These are phyloP conservation scores for Platorchestia sp. DNA, from an alignment of 1,140 invertebrate species.

Conservation along the genomic window DNA sequence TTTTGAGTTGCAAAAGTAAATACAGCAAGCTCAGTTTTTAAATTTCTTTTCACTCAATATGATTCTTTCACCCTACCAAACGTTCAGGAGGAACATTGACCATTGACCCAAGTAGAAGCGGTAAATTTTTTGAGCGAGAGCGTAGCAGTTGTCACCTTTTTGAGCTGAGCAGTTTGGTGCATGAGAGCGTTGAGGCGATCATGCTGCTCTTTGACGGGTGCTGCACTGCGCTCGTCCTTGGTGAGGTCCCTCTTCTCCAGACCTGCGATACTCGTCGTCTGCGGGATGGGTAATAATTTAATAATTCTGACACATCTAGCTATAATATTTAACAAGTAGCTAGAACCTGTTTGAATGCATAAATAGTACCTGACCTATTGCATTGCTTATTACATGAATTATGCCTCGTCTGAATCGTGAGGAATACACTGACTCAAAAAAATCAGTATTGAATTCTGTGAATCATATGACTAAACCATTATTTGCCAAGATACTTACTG, in stretches of 20 bases:
- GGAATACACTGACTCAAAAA: too few species aligned
- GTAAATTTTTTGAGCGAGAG: not conserved
- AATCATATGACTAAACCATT: not conserved
- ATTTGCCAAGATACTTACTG: not conserved
- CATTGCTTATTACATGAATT: too few species aligned
- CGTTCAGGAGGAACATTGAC: not conserved
- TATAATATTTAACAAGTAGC: too few species aligned
- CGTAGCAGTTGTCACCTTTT: constrained; percentile 22
- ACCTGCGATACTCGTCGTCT: constrained; percentile 67
- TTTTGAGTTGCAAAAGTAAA: not conserved
- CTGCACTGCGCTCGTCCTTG: constrained; percentile 54
- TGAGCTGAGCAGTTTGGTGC: constrained; percentile 56
- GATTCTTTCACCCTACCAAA: not conserved
- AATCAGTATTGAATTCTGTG: not conserved
- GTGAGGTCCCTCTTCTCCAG: constrained; percentile 64
- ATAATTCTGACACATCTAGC: not conserved
- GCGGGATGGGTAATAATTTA: not conserved
- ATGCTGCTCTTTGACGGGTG: constrained; percentile 67
- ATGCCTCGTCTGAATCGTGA: too few species aligned
- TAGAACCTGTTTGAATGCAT: too few species aligned
- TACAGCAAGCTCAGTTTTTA: too few species aligned
- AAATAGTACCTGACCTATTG: too few species aligned
- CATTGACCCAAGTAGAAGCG: not conserved
- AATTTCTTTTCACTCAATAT: too few species aligned
- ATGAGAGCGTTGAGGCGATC: constrained; percentile 58